Conservation (phyloP, 2,113 vertebrate species). For the Elephas maximus region DNA sequence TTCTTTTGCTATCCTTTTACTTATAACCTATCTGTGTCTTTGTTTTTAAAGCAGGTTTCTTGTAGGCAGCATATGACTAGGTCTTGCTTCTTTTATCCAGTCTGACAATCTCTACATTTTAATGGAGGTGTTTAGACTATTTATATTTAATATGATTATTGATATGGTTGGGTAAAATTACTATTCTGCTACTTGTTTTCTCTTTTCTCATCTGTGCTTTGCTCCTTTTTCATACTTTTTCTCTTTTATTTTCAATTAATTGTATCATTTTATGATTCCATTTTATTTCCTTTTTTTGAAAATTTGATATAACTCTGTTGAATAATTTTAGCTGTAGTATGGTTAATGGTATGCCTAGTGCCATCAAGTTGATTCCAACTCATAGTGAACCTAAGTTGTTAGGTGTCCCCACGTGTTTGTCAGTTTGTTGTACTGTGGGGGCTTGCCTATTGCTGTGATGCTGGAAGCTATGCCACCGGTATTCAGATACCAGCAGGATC, state of each 20-base stretch:
- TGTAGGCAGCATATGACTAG: not conserved
- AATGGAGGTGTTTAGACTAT: not conserved
- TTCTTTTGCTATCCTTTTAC: constrained; percentile 20
- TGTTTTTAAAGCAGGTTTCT: not conserved
- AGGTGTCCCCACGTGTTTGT: too few relatives aligned
- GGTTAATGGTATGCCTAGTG: not conserved
- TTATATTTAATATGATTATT: constrained; percentile 16
- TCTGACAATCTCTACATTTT: not conserved
- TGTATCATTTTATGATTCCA: not conserved
- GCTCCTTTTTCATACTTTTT: not conserved
- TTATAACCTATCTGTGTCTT: not conserved
- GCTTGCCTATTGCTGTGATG: too few relatives aligned
- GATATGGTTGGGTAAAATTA: not conserved
- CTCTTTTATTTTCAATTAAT: not conserved
- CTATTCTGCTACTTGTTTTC: not conserved
- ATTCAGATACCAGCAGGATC: too few relatives aligned
- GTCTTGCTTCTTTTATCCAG: not conserved
- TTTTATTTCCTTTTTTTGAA: not conserved
- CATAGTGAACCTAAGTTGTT: not conserved
- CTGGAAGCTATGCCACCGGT: too few relatives aligned
- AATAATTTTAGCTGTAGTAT: not conserved
- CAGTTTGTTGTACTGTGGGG: too few relatives aligned
- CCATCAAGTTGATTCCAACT: too few relatives aligned
- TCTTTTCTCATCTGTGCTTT: not conserved
- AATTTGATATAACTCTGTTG: not conserved